A percentile compares a stretch with the other conserved stretches of the same genome.
Conservation (phyloP, 2,113 vertebrate species). For the Phycodurus eques region DNA sequence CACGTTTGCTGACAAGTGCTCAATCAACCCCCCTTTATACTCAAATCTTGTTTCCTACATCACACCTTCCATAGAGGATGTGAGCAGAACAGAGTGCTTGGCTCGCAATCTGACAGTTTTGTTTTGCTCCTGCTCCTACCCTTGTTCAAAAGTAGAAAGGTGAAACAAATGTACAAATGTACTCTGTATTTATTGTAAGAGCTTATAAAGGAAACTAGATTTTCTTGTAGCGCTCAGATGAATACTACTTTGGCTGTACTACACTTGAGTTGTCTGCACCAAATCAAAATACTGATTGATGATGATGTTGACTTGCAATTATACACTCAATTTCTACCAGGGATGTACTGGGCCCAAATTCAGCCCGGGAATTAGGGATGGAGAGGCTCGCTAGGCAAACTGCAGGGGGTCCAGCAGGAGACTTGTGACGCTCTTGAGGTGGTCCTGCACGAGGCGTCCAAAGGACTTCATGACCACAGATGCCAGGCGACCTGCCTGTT, state of each 20-base stretch:
- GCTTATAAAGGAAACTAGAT: not conserved
- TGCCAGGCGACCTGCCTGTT: too few relatives aligned
- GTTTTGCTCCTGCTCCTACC: constrained; percentile 16
- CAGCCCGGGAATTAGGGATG: too few relatives aligned
- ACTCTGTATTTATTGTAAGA: not conserved
- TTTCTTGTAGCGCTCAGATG: not conserved
- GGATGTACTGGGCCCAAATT: too few relatives aligned
- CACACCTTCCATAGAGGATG: constrained; percentile 41
- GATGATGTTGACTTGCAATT: not conserved
- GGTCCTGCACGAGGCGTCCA: too few relatives aligned
- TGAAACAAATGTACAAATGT: not conserved
- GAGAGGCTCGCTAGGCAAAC: too few relatives aligned
- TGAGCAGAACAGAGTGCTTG: not conserved
- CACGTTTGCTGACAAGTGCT: constrained; percentile 49
- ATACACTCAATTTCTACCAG: not conserved
- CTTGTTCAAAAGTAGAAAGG: not conserved
- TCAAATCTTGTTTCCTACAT: constrained; percentile 25
- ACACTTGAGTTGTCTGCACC: not conserved
- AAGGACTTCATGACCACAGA: too few relatives aligned
- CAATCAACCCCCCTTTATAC: constrained; percentile 12
- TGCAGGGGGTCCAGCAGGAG: too few relatives aligned
- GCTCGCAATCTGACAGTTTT: constrained; percentile 42
- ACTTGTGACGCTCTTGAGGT: too few relatives aligned
- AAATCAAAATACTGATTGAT: not conserved
- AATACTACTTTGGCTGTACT: not conserved